phyloP scores from a whole-genome alignment of 1,140 invertebrate species.

The Dendrolimus punctatus region DNA sequence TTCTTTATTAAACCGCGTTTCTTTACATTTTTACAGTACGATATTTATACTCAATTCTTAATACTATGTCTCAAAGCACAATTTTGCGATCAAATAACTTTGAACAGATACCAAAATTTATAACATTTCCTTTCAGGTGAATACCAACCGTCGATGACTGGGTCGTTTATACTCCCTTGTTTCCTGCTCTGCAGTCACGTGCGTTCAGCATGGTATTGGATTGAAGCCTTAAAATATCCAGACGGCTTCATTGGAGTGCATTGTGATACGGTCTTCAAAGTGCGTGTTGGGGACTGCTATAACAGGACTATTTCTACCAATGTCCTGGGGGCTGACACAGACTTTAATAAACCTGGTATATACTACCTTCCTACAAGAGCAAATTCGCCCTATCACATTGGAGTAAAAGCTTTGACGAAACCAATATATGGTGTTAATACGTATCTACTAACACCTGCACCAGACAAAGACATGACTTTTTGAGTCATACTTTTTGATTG shows the following conservation, averaged over 20 bases:
- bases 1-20: too few relatives aligned
- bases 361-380: conserved; percentile 48
- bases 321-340: conserved; percentile 38
- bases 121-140: conserved; percentile 35
- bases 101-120: too few relatives aligned
- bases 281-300: conserved; percentile 38
- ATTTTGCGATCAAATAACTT: too few relatives aligned
- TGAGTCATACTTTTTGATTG: conserved; percentile 15
- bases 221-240: conserved; percentile 23
- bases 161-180: conserved; percentile 49
- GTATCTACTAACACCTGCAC: conserved; percentile 34
- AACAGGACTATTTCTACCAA: conserved; percentile 23
- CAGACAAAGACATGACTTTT: conserved; percentile 42
- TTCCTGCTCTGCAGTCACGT: conserved; percentile 52
- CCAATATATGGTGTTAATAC: conserved; percentile 31
- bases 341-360: conserved; percentile 47
- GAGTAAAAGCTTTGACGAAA: conserved; percentile 28
- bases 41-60: too few relatives aligned
- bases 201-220: conserved; percentile 42
- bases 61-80: too few relatives aligned
- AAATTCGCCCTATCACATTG: conserved; percentile 34
- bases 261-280: conserved; percentile 33
- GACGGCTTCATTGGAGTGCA: conserved; percentile 39
- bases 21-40: too few relatives aligned
- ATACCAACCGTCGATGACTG: conserved; percentile 36